Conservation (phyloP, 2,113 vertebrate species). For the Peromyscus californicus region DNA sequence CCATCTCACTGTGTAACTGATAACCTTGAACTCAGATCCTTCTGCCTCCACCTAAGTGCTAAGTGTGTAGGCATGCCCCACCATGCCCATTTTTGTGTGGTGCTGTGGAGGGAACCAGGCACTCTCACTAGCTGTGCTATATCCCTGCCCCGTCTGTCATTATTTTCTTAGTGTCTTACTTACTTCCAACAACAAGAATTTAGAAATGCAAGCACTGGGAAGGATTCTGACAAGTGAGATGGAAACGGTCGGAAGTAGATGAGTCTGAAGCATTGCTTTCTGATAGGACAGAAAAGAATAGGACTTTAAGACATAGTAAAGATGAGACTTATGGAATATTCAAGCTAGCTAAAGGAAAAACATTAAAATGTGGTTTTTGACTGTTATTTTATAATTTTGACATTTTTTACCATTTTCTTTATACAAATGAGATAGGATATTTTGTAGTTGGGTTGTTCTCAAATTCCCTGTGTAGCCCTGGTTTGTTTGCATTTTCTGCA, state of each 20-base stretch:
- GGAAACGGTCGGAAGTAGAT: not conserved
- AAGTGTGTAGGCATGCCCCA: not conserved
- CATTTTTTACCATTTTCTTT: conserved; percentile 25
- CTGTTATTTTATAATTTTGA: conserved; percentile 61
- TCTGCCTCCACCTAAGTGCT: not conserved
- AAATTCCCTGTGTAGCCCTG: not conserved
- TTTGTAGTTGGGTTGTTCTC: not conserved
- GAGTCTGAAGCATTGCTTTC: conserved; percentile 28
- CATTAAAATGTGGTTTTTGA: not conserved
- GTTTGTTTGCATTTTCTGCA: not conserved
- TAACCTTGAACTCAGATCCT: not conserved
- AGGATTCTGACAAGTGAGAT: not conserved
- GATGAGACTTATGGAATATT: conserved; percentile 6
- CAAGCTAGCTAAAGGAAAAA: not conserved
- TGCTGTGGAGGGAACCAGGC: not conserved
- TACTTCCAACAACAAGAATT: not conserved
- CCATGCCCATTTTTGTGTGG: not conserved
- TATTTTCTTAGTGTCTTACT: not conserved
- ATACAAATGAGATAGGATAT: not conserved
- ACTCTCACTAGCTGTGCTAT: not conserved
- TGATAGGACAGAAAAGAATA: not conserved
- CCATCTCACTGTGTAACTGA: not conserved
- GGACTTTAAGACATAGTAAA: conserved; percentile 16
- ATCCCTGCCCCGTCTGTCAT: not conserved
- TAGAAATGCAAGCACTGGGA: not conserved